These are phyloP conservation scores for Papilio dardanus DNA, from an alignment of 1,140 invertebrate species.

Conservation along the genomic window DNA sequence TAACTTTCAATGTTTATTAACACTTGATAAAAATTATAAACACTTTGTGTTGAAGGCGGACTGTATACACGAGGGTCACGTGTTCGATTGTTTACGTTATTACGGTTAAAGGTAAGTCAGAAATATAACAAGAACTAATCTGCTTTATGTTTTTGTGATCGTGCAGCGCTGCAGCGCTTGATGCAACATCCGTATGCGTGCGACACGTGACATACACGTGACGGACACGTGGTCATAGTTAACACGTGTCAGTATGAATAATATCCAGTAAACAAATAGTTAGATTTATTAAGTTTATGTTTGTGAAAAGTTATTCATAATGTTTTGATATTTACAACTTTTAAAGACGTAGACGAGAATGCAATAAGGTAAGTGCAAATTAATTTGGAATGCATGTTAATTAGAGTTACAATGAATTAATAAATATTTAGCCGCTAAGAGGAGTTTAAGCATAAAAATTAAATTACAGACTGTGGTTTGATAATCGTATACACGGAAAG, in stretches of 20 bases:
- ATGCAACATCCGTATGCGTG: neutral
- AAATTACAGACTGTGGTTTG: too few species aligned
- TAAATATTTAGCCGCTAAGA: too few species aligned
- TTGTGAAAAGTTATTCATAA: neutral
- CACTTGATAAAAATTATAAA: constrained; percentile 22
- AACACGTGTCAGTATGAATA: neutral
- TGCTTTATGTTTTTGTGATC: constrained; percentile 20
- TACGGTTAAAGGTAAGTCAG: neutral
- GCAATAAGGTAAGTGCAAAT: neutral
- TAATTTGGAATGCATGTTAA: too few species aligned
- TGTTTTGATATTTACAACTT: neutral
- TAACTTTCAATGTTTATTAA: neutral
- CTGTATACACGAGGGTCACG: constrained; percentile 12
- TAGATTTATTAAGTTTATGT: constrained; percentile 9
- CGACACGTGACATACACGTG: constrained; percentile 15
- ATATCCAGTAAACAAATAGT: neutral
- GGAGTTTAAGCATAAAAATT: too few species aligned
- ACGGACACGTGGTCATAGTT: neutral
- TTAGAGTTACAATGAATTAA: too few species aligned
- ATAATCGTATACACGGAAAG: too few species aligned
- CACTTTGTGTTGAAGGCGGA: constrained; percentile 9
- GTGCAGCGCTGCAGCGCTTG: neutral
- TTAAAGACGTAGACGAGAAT: neutral
- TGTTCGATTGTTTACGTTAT: constrained; percentile 22
- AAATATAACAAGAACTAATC: constrained; percentile 12